Percentiles rank a stretch among this genome's conserved stretches.
Evolutionary conservation across 1,140 invertebrate species (phyloP).

Genomic region (Schlechtendalia chinensis): DNA sequence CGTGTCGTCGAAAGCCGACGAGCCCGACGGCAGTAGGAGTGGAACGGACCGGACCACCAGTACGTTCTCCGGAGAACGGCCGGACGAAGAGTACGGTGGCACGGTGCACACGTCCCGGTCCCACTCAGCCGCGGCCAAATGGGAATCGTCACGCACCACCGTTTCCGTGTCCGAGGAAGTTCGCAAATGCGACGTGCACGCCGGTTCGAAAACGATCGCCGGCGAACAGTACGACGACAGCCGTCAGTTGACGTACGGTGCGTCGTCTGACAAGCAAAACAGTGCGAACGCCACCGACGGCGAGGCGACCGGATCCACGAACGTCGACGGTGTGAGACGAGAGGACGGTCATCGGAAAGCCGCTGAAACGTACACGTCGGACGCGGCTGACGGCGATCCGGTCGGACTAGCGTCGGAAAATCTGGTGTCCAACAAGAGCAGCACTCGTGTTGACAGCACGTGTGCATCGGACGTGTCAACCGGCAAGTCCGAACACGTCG

Average conservation of each 20-base stretch:
- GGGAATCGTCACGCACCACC: constrained; percentile 33
- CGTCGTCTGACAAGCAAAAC: not conserved
- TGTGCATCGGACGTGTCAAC: not conserved
- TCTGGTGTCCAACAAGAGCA: not conserved
- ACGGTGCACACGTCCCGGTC: constrained; percentile 9
- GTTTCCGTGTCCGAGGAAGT: constrained; percentile 33
- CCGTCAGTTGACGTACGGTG: not conserved
- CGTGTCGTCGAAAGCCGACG: not conserved
- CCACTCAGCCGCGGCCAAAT: not conserved
- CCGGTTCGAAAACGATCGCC: constrained; percentile 8
- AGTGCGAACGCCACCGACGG: not conserved
- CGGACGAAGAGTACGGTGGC: constrained; percentile 5
- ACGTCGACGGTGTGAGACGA: not conserved
- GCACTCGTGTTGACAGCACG: not conserved
- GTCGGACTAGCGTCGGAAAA: constrained; percentile 1
- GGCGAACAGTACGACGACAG: constrained; percentile 12
- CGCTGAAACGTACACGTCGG: not conserved
- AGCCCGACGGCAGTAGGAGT: not conserved
- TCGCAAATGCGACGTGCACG: constrained; percentile 5
- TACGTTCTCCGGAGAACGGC: not conserved
- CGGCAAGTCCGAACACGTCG: constrained; percentile 18
- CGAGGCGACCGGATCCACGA: not conserved
- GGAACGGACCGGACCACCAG: not conserved
- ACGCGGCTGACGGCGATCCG: not conserved
- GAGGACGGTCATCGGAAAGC: not conserved